Percentiles rank a stretch among this genome's conserved stretches.
phyloP scores from a whole-genome alignment of 2,113 vertebrate genomes.

The Austrofundulus limnaeus region DNA sequence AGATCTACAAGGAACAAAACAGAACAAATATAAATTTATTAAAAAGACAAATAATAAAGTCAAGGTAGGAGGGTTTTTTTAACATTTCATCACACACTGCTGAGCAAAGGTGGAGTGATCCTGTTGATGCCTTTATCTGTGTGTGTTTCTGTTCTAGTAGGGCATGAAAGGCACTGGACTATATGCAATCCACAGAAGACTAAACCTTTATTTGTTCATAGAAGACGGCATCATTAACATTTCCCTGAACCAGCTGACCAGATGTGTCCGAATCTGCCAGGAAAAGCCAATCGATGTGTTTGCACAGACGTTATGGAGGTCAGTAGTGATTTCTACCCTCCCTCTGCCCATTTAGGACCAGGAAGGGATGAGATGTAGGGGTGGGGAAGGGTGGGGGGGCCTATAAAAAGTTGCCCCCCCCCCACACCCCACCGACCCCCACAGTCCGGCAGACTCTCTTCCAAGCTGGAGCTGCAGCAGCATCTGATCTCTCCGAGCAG shows the following conservation, averaged over 20 bases:
- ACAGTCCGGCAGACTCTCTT: conserved; percentile 61
- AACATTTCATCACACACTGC: too few relatives aligned
- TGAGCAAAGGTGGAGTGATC: too few relatives aligned
- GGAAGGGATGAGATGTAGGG: conserved; percentile 2
- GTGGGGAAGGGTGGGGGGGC: conserved; percentile 55
- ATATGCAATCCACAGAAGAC: too few relatives aligned
- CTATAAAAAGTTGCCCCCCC: conserved; percentile 82
- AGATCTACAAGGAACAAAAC: conserved; percentile 50
- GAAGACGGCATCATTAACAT: too few relatives aligned
- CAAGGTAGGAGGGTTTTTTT: too few relatives aligned
- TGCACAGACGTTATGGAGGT: conserved; percentile 56
- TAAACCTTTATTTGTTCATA: too few relatives aligned
- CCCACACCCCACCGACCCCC: too few relatives aligned
- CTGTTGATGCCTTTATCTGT: too few relatives aligned
- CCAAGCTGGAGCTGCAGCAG: conserved; percentile 66
- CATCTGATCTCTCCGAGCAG: conserved; percentile 80
- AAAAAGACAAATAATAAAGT: too few relatives aligned
- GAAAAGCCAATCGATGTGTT: conserved; percentile 52
- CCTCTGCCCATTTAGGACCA: conserved; percentile 61
- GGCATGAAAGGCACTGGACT: too few relatives aligned
- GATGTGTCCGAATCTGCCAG: conserved; percentile 18
- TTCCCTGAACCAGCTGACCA: background rate
- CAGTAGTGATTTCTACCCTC: conserved; percentile 37
- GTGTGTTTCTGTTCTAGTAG: too few relatives aligned
- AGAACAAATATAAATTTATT: conserved; percentile 1